Base-by-base conservation (phyloP, 2,113 vertebrate genomes). In the Hydrochoerus hydrochaeris region DNA sequence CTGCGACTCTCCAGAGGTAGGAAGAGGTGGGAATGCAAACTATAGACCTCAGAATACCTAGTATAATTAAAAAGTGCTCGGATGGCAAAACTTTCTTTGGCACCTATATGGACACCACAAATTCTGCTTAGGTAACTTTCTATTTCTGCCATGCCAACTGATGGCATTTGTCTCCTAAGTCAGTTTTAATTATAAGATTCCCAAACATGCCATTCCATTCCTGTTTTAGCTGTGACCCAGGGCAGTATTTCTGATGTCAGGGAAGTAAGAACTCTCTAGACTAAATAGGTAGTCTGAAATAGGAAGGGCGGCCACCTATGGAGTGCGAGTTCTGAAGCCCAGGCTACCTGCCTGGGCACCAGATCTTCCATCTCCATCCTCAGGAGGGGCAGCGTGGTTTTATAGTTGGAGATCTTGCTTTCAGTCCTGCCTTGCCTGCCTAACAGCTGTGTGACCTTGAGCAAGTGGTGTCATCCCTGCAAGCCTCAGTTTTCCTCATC, bases 111-210 rank as follows among this genome's bases (percentile, higher is more conserved):
- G 93, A 24, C 58, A 54, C 38, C 19, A 14, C 89, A 30, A 90
- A 52, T 87, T 78, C 63, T 90, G 52, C 38, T 32, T 35, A 58
- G 90, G 80, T 90, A 78, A 85, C 85, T 88, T 94, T 94, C 95
- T 91, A 57, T 91, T 97, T 84, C 88, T 85, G 85, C 85, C 38
- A 10, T 46, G 17, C 65, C 4, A 65, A 44, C 69, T 85, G 81
- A 57, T 1, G 3, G 38, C 54, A 57, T 83, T 84, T n/a, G 38
- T 83, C 91, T 93, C 26, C 63, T 46, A 84, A 54, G 46, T 95
- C 95, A 49, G 13, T 81, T 85, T 94, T 94, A 97, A 97, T 96
- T 94, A 95, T 30, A 94, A 58, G 49, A 75, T 58, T 94, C 73
- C 62, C 35, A 5, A 65, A 38, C 65, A 20, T 41, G 83, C 75